phyloP scores from a whole-genome alignment of 2,113 vertebrate species.

The Bungarus multicinctus region DNA sequence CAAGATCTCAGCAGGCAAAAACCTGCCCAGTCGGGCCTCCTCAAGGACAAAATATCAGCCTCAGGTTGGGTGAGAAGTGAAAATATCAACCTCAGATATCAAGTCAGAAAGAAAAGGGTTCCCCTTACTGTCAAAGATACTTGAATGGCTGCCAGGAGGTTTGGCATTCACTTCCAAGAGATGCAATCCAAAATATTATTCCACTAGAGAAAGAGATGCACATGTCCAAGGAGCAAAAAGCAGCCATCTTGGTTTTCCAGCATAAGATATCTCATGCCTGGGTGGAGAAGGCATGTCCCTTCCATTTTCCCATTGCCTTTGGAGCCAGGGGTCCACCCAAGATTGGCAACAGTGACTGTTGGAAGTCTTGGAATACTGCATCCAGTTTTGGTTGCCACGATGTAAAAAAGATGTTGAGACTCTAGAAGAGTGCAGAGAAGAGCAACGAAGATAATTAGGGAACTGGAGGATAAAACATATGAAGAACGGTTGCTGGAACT shows the following conservation, averaged over 20 bases:
- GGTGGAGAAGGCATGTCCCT: not conserved
- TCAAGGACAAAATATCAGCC: not conserved
- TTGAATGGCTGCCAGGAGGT: slow-evolving; percentile 22
- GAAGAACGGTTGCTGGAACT: too few species aligned
- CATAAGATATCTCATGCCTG: not conserved
- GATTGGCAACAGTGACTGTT: not conserved
- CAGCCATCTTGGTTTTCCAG: not conserved
- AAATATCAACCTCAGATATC: not conserved
- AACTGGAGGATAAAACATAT: too few species aligned
- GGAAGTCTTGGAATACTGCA: not conserved
- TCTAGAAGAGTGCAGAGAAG: too few species aligned
- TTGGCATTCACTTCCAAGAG: slow-evolving; percentile 10
- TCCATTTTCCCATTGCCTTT: not conserved
- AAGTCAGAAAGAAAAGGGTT: slow-evolving; percentile 8
- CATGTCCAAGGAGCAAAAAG: slow-evolving; percentile 1
- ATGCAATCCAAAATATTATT: slow-evolving; percentile 20
- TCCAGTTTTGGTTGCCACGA: too few species aligned
- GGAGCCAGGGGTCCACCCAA: not conserved
- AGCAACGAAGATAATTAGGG: too few species aligned
- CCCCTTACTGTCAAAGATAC: slow-evolving; percentile 14
- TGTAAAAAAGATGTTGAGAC: too few species aligned
- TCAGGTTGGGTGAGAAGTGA: slow-evolving; percentile 21
- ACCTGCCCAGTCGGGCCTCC: not conserved
- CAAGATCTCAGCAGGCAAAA: not conserved
- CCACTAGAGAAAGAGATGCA: not conserved